Percentiles rank a stretch among this genome's conserved stretches.
phyloP scores from a whole-genome alignment of 2,113 vertebrate genomes.

The Monopterus albus region DNA sequence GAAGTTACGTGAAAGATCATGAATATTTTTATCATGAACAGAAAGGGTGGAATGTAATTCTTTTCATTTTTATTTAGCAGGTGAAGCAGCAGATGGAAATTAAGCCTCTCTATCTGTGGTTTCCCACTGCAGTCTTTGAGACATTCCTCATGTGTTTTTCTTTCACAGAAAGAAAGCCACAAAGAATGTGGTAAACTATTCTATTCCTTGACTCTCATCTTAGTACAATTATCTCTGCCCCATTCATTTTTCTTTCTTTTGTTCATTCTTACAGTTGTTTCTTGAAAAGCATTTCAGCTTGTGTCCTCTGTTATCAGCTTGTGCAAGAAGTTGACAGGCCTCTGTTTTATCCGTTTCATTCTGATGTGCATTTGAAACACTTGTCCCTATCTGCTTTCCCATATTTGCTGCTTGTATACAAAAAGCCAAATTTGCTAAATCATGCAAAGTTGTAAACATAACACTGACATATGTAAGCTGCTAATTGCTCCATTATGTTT shows the following conservation, averaged over 20 bases:
- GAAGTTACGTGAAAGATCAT: constrained; percentile 14
- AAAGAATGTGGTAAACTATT: constrained; percentile 12
- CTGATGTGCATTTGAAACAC: background rate
- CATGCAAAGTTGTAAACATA: too few species aligned
- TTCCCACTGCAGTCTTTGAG: constrained; percentile 36
- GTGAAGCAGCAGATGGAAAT: constrained; percentile 37
- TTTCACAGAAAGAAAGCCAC: constrained; percentile 44
- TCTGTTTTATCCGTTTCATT: background rate
- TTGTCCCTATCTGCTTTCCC: background rate
- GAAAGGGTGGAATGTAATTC: constrained; percentile 3
- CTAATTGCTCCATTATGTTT: too few species aligned
- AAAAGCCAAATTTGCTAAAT: too few species aligned
- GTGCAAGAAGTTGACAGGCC: background rate
- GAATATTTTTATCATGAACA: constrained; percentile 18
- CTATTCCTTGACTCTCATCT: background rate
- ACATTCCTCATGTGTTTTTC: constrained; percentile 69
- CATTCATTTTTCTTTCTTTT: background rate
- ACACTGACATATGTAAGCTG: too few species aligned
- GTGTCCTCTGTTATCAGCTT: constrained; percentile 33
- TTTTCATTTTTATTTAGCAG: constrained; percentile 20
- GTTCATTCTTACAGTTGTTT: background rate
- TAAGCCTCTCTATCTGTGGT: constrained; percentile 32
- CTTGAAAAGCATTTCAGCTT: background rate
- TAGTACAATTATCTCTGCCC: background rate
- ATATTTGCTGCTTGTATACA: background rate